Conservation (phyloP, 2,888 invertebrate genomes). For the Arctia plantaginis region DNA sequence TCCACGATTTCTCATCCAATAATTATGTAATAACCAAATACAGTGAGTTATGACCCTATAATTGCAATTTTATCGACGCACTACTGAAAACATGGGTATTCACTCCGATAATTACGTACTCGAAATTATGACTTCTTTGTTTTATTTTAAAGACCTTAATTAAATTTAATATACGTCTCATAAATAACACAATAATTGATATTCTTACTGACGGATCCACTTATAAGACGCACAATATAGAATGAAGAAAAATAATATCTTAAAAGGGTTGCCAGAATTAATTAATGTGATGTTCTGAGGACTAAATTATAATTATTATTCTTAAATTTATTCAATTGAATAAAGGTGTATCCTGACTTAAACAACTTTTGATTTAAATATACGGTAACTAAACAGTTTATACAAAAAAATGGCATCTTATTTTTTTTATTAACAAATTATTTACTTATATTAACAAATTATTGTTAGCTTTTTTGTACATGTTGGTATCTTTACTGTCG, state of each 20-base stretch:
- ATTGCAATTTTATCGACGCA: slow-evolving; percentile 60
- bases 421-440: not conserved
- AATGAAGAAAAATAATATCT: slow-evolving; percentile 21
- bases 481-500: no score
- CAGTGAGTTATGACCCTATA: slow-evolving; percentile 51
- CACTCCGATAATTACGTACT: slow-evolving; percentile 44
- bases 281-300: slow-evolving; percentile 12
- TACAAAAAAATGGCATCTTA: not conserved
- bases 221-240: slow-evolving; percentile 15
- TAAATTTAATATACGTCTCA: slow-evolving; percentile 38
- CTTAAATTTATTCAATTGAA: not conserved
- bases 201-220: slow-evolving; percentile 14
- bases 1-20: slow-evolving; percentile 52
- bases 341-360: not conserved
- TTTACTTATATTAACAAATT: no score
- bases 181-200: slow-evolving; percentile 32
- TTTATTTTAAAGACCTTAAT: slow-evolving; percentile 50
- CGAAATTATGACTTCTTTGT: slow-evolving; percentile 51
- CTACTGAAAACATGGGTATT: slow-evolving; percentile 56
- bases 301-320: slow-evolving; percentile 6
- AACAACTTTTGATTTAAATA: not conserved
- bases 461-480: no score
- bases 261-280: slow-evolving; percentile 23
- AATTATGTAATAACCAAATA: slow-evolving; percentile 52
- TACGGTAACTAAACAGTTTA: not conserved